phyloP scores from a whole-genome alignment of 2,888 invertebrate genomes.

The Dryococelus australis region DNA sequence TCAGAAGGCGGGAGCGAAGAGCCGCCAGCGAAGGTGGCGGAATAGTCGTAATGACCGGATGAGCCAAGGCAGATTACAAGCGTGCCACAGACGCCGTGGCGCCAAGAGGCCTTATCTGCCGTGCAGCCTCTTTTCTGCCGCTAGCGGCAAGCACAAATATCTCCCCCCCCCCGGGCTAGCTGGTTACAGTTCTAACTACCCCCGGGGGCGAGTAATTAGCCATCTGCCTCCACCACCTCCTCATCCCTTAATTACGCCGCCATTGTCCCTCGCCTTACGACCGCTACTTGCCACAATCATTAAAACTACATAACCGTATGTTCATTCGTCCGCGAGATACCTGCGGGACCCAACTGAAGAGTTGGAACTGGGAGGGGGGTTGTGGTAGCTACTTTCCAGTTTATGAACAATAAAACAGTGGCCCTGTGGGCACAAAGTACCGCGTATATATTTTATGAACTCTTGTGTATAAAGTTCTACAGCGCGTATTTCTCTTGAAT shows the following conservation, averaged over 20 bases:
- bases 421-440: neutral
- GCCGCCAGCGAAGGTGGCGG: neutral
- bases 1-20: neutral
- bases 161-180: neutral
- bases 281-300: neutral
- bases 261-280: neutral
- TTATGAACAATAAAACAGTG: neutral
- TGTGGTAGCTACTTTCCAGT: neutral
- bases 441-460: too few species aligned
- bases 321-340: neutral
- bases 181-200: neutral
- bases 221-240: neutral
- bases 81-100: too few species aligned
- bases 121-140: neutral
- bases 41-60: neutral
- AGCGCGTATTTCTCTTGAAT: too few species aligned
- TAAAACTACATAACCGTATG: constrained; percentile 7
- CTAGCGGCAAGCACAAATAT: neutral
- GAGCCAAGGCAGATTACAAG: neutral
- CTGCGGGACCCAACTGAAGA: neutral
- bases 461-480: too few species aligned
- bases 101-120: neutral
- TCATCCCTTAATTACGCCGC: neutral
- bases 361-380: neutral
- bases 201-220: constrained; percentile 7